Conservation (phyloP, 2,888 invertebrate genomes). For the Chloroclystis v-ata region DNA sequence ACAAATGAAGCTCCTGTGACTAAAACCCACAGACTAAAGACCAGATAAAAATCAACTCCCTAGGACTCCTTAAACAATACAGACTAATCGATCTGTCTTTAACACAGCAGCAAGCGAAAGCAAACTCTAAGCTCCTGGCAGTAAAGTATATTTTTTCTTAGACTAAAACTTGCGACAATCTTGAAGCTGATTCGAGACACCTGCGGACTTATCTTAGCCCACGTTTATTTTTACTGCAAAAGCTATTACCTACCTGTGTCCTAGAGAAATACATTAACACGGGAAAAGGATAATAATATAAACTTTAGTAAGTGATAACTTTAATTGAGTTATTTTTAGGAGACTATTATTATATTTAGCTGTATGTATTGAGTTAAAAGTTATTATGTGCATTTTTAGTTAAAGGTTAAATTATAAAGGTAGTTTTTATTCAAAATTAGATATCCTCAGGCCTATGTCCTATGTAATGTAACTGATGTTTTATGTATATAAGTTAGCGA, state of each 20-base stretch:
- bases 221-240: conserved; percentile 56
- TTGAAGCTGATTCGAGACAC: conserved; percentile 43
- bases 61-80: conserved; percentile 56
- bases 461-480: too few relatives aligned
- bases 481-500: too few relatives aligned
- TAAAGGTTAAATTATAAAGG: too few relatives aligned
- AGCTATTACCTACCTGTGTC: conserved; percentile 10
- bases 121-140: background rate
- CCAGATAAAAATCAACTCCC: conserved; percentile 55
- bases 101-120: conserved; percentile 1
- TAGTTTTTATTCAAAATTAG: too few relatives aligned
- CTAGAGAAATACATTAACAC: conserved; percentile 41
- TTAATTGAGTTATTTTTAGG: too few relatives aligned
- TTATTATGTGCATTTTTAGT: too few relatives aligned
- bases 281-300: too few relatives aligned
- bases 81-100: conserved; percentile 49
- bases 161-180: conserved; percentile 29
- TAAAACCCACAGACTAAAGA: conserved; percentile 39
- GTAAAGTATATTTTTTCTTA: conserved; percentile 34
- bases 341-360: too few relatives aligned
- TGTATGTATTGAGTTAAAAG: too few relatives aligned
- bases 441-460: too few relatives aligned
- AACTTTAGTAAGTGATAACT: too few relatives aligned
- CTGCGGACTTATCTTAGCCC: conserved; percentile 50
- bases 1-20: conserved; percentile 23